These are phyloP conservation scores for Thamnophis elegans DNA, from an alignment of 2,797 vertebrate species.

Conservation along the genomic window DNA sequence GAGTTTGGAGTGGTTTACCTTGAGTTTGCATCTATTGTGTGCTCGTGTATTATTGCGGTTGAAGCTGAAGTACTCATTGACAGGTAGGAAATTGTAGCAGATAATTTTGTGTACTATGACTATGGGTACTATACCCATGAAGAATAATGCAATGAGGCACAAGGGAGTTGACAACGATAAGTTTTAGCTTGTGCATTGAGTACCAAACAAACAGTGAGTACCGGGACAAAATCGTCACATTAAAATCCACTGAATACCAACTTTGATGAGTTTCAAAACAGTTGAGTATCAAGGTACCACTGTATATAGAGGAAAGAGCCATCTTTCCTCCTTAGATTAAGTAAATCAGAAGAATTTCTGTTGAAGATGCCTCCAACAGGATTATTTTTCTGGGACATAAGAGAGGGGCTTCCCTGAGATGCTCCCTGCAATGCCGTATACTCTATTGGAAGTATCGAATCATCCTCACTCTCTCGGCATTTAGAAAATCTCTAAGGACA, in stretches of 20 bases:
- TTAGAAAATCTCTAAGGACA: background rate
- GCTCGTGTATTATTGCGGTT: too few species aligned
- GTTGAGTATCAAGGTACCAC: background rate
- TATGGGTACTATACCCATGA: background rate
- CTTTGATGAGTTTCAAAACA: background rate
- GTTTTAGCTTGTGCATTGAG: background rate
- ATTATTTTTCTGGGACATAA: background rate
- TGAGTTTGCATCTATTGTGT: too few species aligned
- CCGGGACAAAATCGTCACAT: too few species aligned
- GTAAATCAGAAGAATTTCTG: background rate
- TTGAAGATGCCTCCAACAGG: background rate
- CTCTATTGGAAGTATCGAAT: background rate
- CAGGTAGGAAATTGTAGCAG: too few species aligned
- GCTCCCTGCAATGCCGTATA: background rate
- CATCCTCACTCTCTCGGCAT: background rate
- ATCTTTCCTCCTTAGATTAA: background rate
- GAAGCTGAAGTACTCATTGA: too few species aligned
- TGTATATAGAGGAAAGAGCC: background rate
- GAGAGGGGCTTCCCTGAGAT: background rate
- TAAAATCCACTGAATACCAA: background rate
- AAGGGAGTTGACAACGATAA: background rate
- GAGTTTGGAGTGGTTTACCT: too few species aligned
- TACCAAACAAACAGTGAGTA: background rate
- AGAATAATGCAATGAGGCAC: background rate
- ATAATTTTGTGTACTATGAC: too few species aligned